These are phyloP conservation scores for Drosophila triauraria DNA, from an alignment of 1,140 invertebrate species.

Conservation along the genomic window DNA sequence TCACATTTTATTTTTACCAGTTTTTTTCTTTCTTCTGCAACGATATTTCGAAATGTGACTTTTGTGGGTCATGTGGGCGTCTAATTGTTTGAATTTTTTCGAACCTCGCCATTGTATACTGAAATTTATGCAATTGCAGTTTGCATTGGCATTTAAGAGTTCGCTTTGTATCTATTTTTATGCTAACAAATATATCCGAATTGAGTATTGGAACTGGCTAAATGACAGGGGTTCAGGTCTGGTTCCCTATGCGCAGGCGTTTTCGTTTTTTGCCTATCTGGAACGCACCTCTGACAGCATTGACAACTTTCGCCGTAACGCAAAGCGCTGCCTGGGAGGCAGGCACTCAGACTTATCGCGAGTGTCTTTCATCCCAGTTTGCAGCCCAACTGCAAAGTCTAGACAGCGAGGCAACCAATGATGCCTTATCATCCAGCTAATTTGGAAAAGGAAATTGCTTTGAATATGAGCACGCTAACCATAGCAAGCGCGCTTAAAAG, in stretches of 20 bases:
- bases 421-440: constrained; percentile 59
- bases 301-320: constrained; percentile 62
- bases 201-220: constrained; percentile 45
- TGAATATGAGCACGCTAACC: constrained; percentile 10
- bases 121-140: constrained; percentile 64
- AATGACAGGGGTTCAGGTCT: constrained; percentile 41
- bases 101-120: constrained; percentile 37
- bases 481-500: constrained; percentile 23
- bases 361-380: constrained; percentile 40
- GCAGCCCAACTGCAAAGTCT: constrained; percentile 50
- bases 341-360: constrained; percentile 56
- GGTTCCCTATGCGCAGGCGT: constrained; percentile 34
- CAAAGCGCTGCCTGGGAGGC: constrained; percentile 31
- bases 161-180: constrained; percentile 52
- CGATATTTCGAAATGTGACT: constrained; percentile 35
- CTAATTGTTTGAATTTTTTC: constrained; percentile 72
- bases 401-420: constrained; percentile 49
- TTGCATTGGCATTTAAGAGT: constrained; percentile 64
- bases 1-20: constrained; percentile 27
- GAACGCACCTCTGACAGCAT: constrained; percentile 59
- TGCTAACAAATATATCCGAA: constrained; percentile 32
- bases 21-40: constrained; percentile 7
- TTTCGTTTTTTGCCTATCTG: constrained; percentile 33
- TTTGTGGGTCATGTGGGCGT: constrained; percentile 69
- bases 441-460: constrained; percentile 77